phyloP scores from a whole-genome alignment of 2,888 invertebrate genomes.

The Archaeoteleia sp. region DNA sequence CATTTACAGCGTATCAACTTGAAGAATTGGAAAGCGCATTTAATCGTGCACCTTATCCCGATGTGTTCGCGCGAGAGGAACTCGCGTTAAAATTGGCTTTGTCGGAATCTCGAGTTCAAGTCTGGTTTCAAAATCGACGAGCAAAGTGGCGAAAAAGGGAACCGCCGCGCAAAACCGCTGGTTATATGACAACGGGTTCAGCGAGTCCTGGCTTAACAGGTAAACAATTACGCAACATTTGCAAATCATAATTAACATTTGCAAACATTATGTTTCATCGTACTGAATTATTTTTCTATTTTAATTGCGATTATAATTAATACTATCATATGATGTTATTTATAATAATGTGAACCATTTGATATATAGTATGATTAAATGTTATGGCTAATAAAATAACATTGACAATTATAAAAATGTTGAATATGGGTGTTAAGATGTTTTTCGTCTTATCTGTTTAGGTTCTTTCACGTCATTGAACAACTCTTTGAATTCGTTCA shows the following conservation, averaged over 20 bases:
- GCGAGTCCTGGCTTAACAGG: conserved; percentile 69
- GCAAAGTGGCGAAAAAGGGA: conserved; percentile 97
- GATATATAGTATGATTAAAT: too few species aligned
- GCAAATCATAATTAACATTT: too few species aligned
- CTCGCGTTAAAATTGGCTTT: conserved; percentile 92
- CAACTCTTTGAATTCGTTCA: conserved; percentile 79
- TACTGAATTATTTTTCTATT: not conserved
- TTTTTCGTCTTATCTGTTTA: conserved; percentile 32
- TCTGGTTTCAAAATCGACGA: conserved; percentile 93
- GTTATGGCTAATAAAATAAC: too few species aligned
- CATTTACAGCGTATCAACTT: conserved; percentile 95
- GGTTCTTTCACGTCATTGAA: conserved; percentile 78
- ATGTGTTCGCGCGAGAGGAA: conserved; percentile 96
- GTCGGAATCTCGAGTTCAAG: conserved; percentile 86
- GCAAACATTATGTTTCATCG: too few species aligned
- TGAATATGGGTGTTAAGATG: too few species aligned
- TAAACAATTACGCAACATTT: conserved; percentile 50
- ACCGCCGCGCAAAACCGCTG: conserved; percentile 90
- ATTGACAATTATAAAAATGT: too few species aligned
- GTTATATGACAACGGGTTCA: conserved; percentile 74
- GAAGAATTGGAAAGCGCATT: conserved; percentile 96
- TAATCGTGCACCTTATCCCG: conserved; percentile 96
- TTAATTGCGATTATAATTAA: too few species aligned
- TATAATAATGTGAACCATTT: too few species aligned
- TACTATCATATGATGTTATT: too few species aligned